Conservation (phyloP, 2,113 vertebrate genomes). For the Hippocampus barbouri region DNA sequence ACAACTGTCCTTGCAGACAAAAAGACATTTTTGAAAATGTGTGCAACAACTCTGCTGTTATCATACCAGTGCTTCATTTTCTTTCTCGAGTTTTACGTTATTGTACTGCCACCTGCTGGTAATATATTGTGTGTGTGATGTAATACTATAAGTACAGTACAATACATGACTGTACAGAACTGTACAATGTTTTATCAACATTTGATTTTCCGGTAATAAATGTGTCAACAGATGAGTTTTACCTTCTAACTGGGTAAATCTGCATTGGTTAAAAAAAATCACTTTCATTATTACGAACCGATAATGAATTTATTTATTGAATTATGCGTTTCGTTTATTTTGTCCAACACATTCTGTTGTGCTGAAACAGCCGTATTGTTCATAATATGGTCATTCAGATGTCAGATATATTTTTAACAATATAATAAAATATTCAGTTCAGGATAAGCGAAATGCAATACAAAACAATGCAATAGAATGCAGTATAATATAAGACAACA, state of each 20-base stretch:
- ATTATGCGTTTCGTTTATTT: too few relatives aligned
- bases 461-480: background rate
- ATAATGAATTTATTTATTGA: too few relatives aligned
- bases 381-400: too few relatives aligned
- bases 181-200: background rate
- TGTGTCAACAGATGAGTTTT: too few relatives aligned
- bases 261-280: too few relatives aligned
- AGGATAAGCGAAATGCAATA: background rate
- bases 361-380: too few relatives aligned
- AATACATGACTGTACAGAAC: background rate
- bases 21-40: background rate
- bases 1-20: background rate
- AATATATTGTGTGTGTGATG: background rate
- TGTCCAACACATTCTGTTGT: too few relatives aligned
- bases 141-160: background rate
- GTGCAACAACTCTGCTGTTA: background rate
- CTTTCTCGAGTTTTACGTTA: background rate
- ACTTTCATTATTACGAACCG: too few relatives aligned
- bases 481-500: background rate
- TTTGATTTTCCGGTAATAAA: background rate
- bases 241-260: too few relatives aligned
- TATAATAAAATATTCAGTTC: too few relatives aligned
- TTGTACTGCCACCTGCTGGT: constrained; percentile 48
- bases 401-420: too few relatives aligned
- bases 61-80: rapidly evolving